phyloP scores from a whole-genome alignment of 37 sponge, comb jelly and placozoan genomes.

The Diacarnus erythraeanus region DNA sequence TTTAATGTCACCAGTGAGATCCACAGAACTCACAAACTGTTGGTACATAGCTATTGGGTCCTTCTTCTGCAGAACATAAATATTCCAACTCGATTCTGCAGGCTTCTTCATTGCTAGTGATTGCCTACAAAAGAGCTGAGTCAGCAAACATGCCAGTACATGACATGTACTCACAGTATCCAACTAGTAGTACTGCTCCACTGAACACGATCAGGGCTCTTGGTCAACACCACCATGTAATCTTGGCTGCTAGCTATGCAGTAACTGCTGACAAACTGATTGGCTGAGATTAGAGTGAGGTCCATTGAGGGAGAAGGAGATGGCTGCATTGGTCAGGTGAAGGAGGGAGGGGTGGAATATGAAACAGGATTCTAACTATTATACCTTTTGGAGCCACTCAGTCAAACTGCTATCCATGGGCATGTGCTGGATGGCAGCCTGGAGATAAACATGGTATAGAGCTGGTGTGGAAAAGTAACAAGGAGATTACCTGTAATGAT shows the following conservation, averaged over 20 bases:
- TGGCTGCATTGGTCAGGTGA: slow-evolving; percentile 13
- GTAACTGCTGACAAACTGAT: slow-evolving; percentile 44
- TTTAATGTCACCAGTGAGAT: neutral
- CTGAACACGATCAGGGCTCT: slow-evolving; percentile 17
- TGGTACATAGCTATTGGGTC: slow-evolving; percentile 20
- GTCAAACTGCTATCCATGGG: neutral
- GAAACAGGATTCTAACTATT: neutral
- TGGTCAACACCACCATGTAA: slow-evolving; percentile 64
- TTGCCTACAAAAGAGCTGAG: slow-evolving; percentile 18
- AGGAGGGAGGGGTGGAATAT: neutral
- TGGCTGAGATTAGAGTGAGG: slow-evolving; percentile 45
- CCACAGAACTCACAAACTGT: slow-evolving; percentile 57
- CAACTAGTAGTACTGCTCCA: slow-evolving; percentile 16
- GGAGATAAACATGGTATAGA: neutral
- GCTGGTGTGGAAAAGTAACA: neutral
- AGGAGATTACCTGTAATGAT: slow-evolving; percentile 15
- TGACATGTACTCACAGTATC: slow-evolving; percentile 20
- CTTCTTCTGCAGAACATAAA: slow-evolving; percentile 51
- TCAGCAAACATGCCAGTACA: neutral
- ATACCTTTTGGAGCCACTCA: slow-evolving; percentile 38
- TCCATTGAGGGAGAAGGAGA: slow-evolving; percentile 65
- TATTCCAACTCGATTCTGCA: slow-evolving; percentile 40
- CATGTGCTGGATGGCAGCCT: neutral
- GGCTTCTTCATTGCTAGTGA: slow-evolving; percentile 32
- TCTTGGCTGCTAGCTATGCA: slow-evolving; percentile 29